Base-by-base conservation (phyloP, 2,888 invertebrate genomes). In the Zeuzera pyrina region DNA sequence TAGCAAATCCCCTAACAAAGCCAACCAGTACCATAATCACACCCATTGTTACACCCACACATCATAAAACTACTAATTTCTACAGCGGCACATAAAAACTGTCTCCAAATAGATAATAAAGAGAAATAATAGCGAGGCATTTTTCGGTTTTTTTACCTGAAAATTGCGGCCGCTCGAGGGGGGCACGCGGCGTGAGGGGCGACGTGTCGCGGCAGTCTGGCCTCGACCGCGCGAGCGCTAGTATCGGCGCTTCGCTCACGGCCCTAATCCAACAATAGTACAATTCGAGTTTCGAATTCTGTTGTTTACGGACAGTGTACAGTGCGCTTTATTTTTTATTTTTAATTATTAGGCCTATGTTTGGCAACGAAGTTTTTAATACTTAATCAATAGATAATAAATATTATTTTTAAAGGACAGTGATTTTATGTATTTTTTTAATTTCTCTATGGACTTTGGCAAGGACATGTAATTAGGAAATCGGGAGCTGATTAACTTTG, bases 141-240 rank as follows among this genome's bases (percentile, higher is more conserved):
- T 48, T 58, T 61, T 61, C 52, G 49, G 39, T 54, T 56, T 73
- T 71, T 71, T 63, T 76, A 70, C 71, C 72, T 71, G 73, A 69
- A 72, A 71, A 70, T 47, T 41, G 49, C 30, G 19, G 30, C 27
- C 34, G 42, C 24, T 47, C 52, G 62, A 65, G 63, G 54, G 65
- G 66, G 67, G 66, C 54, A 50, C 38, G 59, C 34, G 67, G 43
- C 39, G 57, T 48, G 68, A 45, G 73, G 76, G 71, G 71, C 57
- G 47, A 50, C 36, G 33, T 33, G 47, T 55, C 57, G 66, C 78
- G 78, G 63, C 77, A 79, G 79, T 79, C 71, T 57, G 53, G 54
- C 47, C 37, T 38, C 47, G 51, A 58, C 67, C 63, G 52, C 61
- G 64, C 51, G 48, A 49, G 60, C 47, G 73, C 41, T 39, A 52